Base-by-base conservation (phyloP, 1,140 invertebrate genomes). In the Saccostrea echinata region DNA sequence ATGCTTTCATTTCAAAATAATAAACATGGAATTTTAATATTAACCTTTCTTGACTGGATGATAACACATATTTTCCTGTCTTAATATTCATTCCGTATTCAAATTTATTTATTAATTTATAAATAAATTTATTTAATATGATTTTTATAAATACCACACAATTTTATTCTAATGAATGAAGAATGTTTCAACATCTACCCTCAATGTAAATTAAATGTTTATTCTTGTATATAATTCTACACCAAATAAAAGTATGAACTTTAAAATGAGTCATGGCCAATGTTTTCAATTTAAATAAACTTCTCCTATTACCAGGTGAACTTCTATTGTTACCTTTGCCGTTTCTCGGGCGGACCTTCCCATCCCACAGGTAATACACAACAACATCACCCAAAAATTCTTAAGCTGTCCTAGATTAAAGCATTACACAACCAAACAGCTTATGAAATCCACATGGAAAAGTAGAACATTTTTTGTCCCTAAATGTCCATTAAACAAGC, bases 291-390 rank as follows among this genome's bases (percentile, higher is more conserved):
- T 33, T 30, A 76, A 8, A 18, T 13, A 33, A 76, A 27, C 27
- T 16, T 76, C 68, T 76, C 27, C 24, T 71, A 11, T 76, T 18
- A 76, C 27, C 68, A 30, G 30, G 68, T 27, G 30, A 76, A 76
- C 27, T 43, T 16, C 30, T 9, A 76, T 33, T 12, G 27, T 76
- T 76, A 76, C 68, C 68, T 76, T 76, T 76, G 12, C 33, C 12
- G 68, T 76, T 33, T 76, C 68, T 76, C 16, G 68, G 68, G 68
- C 16, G 27, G 30, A 76, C 68, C 27, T 76, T 30, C 24, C 68
- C 68, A 76, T 76, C 68, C 68, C 68, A 33, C 68, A 76, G 27
- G 30, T 30, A 30, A 76, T 16, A 76, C 68, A 76, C 68, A 76
- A 76, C 27, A 76, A 76, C 68, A 76, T 76, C 27, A 6, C 43